Conservation (phyloP, 2,113 vertebrate genomes). For the Todiramphus chloris region DNA sequence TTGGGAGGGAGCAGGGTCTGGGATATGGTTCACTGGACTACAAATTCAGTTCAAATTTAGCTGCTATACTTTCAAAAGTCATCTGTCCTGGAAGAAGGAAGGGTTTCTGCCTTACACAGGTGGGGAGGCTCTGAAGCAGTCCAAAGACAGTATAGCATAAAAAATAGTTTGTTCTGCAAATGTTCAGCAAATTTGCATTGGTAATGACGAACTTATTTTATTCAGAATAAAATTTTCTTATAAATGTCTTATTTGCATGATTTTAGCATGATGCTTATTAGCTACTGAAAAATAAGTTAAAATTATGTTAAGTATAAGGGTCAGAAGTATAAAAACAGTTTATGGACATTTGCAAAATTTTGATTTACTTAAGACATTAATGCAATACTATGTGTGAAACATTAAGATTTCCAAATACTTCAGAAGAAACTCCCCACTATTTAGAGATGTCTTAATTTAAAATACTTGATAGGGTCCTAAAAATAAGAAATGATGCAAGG, state of each 20-base stretch:
- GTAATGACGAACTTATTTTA: neutral
- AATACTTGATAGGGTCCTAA: neutral
- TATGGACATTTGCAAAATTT: neutral
- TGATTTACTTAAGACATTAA: conserved; percentile 10
- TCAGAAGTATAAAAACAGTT: neutral
- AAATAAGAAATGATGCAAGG: neutral
- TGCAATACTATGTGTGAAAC: neutral
- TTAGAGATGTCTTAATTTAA: neutral
- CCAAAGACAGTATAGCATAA: neutral
- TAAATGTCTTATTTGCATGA: neutral
- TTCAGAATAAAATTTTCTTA: neutral
- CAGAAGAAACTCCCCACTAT: neutral
- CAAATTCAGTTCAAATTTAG: neutral
- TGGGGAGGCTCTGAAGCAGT: neutral
- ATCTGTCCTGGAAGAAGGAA: neutral
- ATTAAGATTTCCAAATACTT: neutral
- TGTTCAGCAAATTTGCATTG: neutral
- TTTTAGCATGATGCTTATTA: neutral
- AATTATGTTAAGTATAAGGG: neutral
- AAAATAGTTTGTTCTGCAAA: neutral
- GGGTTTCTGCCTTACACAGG: neutral
- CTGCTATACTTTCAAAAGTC: neutral
- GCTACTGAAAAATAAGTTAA: neutral
- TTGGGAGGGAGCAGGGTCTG: neutral
- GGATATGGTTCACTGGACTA: neutral